Evolutionary conservation across 2,113 vertebrate species (phyloP).

Genomic region (Neolamprologus tretocephalus): DNA sequence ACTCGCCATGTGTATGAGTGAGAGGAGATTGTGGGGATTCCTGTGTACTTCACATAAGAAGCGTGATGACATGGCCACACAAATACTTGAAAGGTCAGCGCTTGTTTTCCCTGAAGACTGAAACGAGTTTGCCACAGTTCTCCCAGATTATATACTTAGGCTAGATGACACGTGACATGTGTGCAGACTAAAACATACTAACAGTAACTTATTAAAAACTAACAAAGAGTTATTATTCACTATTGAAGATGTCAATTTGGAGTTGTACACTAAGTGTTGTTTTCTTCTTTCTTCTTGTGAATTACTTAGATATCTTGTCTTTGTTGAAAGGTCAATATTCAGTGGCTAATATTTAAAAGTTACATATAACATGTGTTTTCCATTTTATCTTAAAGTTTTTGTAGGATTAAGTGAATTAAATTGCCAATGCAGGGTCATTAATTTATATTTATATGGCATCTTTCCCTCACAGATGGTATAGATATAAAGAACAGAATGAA

Average conservation of each 20-base stretch:
- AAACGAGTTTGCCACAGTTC: slow-evolving; percentile 25
- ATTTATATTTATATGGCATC: neutral
- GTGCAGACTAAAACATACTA: neutral
- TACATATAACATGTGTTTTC: neutral
- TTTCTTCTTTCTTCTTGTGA: neutral
- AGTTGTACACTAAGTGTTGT: neutral
- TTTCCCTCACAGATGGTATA: neutral
- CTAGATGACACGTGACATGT: slow-evolving; percentile 23
- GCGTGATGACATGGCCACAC: slow-evolving; percentile 23
- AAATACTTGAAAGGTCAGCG: slow-evolving; percentile 29
- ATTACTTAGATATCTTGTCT: slow-evolving; percentile 7
- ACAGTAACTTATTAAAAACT: neutral
- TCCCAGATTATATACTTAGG: neutral
- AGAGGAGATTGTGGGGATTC: slow-evolving; percentile 20
- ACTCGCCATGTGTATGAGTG: neutral
- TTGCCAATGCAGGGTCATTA: neutral
- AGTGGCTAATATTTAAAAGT: neutral
- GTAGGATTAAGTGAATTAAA: neutral
- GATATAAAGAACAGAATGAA: neutral
- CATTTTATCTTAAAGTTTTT: neutral
- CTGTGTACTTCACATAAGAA: slow-evolving; percentile 8
- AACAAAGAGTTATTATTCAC: neutral
- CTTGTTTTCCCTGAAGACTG: slow-evolving; percentile 20
- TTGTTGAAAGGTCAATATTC: neutral
- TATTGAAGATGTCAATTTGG: neutral